Base-by-base conservation (phyloP, 2,888 invertebrate genomes). In the Dasypolia templi region DNA sequence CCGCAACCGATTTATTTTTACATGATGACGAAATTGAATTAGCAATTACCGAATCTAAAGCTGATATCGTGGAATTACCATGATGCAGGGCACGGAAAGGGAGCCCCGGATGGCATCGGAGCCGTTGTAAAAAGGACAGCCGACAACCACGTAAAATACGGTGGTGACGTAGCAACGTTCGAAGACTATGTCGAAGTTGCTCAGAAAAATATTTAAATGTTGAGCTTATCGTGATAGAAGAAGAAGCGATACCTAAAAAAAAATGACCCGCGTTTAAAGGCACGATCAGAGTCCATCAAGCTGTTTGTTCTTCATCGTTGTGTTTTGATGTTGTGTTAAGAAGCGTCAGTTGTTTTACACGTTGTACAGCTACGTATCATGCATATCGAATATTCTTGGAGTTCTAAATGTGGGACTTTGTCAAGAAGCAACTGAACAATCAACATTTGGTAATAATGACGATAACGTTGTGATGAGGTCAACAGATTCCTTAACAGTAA, bases 71-170 rank as follows among this genome's bases (percentile, higher is more conserved):
- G 49, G 49, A 63, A 63, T 49, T 63, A 49, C 44, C 49, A 49
- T 63, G 63, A 49, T 26, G 49, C 49, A 49, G 49, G 49, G 49
- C 63, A 51, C 51, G 46, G n/a, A 35, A 49, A 65, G 39, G 39
- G 39, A 39, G 39, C 39, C 39, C 39, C 39, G 35, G 51, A 49
- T 65, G 53, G 35, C 35, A 65, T 51, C n/a, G 49, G 49, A 29
- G 49, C 61, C 17, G 53, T 53, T 29, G 63, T 42, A 51, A 46
- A 56, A n/a, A 59, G 59, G 59, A 59, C 59, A 59, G 42, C 59
- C 59, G 59, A 59, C 12, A 59, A 59, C 39, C n/a, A 59, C 59
- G 59, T 59, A 53, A 53, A 53, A 53, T 14, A 53, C 53, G 53
- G 53, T 53, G 53, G 53, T 53, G 53, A 53, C 53, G 53, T 53